Evolutionary conservation across 2,113 vertebrate genomes (phyloP), one percentile per base, ranked within the genome.

Genomic region (Hymenochirus boettgeri): DNA sequence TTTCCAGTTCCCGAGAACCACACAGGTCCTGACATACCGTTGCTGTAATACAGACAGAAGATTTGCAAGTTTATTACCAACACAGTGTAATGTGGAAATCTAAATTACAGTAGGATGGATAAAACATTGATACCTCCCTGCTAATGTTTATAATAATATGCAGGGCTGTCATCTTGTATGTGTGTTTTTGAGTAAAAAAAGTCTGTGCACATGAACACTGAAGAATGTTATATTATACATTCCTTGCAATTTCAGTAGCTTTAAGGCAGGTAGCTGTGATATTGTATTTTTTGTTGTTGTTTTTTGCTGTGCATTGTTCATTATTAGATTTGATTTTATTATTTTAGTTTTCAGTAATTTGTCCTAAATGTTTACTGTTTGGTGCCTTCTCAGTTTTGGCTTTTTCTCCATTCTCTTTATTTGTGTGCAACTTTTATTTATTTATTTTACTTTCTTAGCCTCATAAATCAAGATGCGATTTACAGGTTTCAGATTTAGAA

Each of bases 1-100:
- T 74, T 73, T 86, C 82, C 76, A 54, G 80, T 84, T 84, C 81
- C 81, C 82, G 83, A 70, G 77, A 80, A 74, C n/a, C 51, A 67
- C 1, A 23, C 74, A 73, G 65, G 71, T 76, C 70, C 74, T 77
- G 80, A 82, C 78, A 60, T 77, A 74, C 73, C 0, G 71, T 84
- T 88, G 83, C 86, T 90, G 85, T 80, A n/a, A 50, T 33, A 31
- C 70, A 65, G 72, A 71, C 52, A 60, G 69, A 76, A 60, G 18
- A 31, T 29, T 29, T 72, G 74, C 62, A 45, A n/a, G 47, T 59
- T 60, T 69, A 57, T 69, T 59, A 59, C 59, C 56, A 69, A 69
- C 50, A 50, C 22, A 60, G 29, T 60, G 46, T 59, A 37, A 66
- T 51, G 64, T 53, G 56, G 24, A 11, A 4, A 50, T 2, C 0